Evolutionary conservation across 35 echinoderm and acorn worm species (phyloP).

Genomic region (Diadema setosum): DNA sequence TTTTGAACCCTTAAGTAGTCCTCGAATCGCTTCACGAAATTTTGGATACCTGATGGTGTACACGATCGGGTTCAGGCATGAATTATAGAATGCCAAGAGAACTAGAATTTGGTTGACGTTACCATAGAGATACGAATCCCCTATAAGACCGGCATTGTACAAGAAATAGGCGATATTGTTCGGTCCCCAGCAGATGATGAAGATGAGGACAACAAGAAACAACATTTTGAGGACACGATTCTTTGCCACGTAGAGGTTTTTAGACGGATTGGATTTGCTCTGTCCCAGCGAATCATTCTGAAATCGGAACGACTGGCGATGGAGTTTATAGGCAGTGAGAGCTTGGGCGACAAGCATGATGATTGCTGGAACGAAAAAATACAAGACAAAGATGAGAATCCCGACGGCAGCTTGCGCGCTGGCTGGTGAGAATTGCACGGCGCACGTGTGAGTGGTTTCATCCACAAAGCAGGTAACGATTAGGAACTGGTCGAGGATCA

Average conservation of each 20-base stretch:
- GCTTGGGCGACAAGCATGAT: slow-evolving; percentile 51
- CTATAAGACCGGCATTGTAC: slow-evolving; percentile 35
- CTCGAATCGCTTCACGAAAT: not conserved
- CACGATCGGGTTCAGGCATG: slow-evolving; percentile 72
- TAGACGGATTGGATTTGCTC: not conserved
- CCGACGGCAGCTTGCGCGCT: slow-evolving; percentile 15
- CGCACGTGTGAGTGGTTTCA: not conserved
- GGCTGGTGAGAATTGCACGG: not conserved
- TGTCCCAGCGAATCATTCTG: not conserved
- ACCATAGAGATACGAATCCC: not conserved
- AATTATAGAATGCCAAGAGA: slow-evolving; percentile 54
- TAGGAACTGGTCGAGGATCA: not conserved
- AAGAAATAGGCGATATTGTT: slow-evolving; percentile 32
- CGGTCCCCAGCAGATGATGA: slow-evolving; percentile 74
- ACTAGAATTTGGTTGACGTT: slow-evolving; percentile 12
- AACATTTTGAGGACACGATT: slow-evolving; percentile 39
- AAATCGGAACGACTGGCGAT: slow-evolving; percentile 10
- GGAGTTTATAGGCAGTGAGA: slow-evolving; percentile 6
- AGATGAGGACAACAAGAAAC: slow-evolving; percentile 53
- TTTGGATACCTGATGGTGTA: slow-evolving; percentile 5
- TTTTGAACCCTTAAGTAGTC: not conserved
- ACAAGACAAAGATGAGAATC: slow-evolving; percentile 18
- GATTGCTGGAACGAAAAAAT: slow-evolving; percentile 51
- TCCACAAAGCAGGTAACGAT: not conserved
- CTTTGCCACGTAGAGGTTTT: slow-evolving; percentile 21